Evolutionary conservation across 2,797 vertebrate genomes (phyloP), one percentile per base, ranked within the genome.

Genomic region (Sebastolobus altivelis): DNA sequence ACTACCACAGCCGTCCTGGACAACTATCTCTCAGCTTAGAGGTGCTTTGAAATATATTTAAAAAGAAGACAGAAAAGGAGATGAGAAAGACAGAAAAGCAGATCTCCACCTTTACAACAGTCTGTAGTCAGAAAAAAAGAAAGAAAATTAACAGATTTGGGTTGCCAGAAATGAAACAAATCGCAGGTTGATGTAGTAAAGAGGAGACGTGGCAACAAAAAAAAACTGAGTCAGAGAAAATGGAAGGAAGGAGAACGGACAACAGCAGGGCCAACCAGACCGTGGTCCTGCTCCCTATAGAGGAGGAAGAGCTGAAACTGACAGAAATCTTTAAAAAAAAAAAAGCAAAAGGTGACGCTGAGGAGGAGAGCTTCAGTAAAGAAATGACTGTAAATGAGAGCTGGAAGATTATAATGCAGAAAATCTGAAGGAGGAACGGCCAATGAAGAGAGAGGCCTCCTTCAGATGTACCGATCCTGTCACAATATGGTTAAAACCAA

Each of bases 281-380:
- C 27, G 61, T 5, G n/a, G 43, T 31, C 14, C 43, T 22, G 54
- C 20, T 70, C 54, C 31, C 14, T 40, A 4, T 12, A 31, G 40
- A 60, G 8, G n/a, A 70, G 27, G 27, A 77, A 38, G 29, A 58
- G 14, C 40, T 35, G 31, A 38, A 63, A 56, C 14, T 16, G 46
- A 54, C 65, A 77, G 43, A 67, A 18, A 52, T 29, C 55, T n/a
- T 27, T 16, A 38, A 14, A 54, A 79, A 25, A 79, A 25, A 25
- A 54, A 79, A 63, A 37, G 0, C 2, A 63, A 65, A 16, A 76
- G 3, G 49, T 22, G 49, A 58, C 0, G 5, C 27, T 35, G 38
- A 1, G 6, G n/a, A 33, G n/a, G 13, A 54, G 14, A 69, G 11
- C 6, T 16, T 67, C 20, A 33, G 25, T 43, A 29, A 72, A 72